Evolutionary conservation across 2,888 invertebrate genomes (phyloP), one percentile per base, ranked within the genome.

Genomic region (Anthophora plumipes): DNA sequence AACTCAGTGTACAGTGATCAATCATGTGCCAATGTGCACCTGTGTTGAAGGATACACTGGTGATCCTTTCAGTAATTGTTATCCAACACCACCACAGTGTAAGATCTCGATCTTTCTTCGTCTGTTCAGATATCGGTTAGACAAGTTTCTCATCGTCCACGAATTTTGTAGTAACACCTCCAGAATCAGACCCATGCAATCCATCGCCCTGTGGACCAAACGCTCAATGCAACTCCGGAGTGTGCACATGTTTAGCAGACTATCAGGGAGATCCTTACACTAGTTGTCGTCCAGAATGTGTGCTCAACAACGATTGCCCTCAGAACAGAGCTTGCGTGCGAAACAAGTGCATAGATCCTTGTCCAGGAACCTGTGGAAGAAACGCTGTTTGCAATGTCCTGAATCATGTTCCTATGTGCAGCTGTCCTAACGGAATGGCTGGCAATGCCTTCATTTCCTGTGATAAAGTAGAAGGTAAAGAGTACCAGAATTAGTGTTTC

Each of bases 281-380:
- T 52, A 96, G 96, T 54, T 97, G 97, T 91, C 95, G 97, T 85
- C 97, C 97, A 8, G 97, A 97, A 93, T 97, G 97, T 93, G 95
- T 96, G 17, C 93, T 96, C 7, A 97, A 96, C 90, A 94, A 94
- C 17, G 97, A 97, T 87, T 97, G 97, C 92, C 93, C 95, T 39
- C 94, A 95, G 88, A 94, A 96, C 90, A 95, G 95, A 90, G 96
- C 97, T 79, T 97, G 97, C 89, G 94, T 95, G 0, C 94, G 94
- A 87, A 96, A 96, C 90, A 97, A 97, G 93, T 98, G 97, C 91
- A 92, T 94, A 66, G 96, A 97, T 91, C 97, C 97, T 61, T 97
- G 98, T 88, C 95, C 96, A 9, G 96, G 96, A 80, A 96, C 96
- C 25, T 98, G 98, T 92, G 97, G 97, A 0, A 92, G 94, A 67